Conservation (phyloP, 2,888 invertebrate species). For the Rhopalosiphum nymphaeae region DNA sequence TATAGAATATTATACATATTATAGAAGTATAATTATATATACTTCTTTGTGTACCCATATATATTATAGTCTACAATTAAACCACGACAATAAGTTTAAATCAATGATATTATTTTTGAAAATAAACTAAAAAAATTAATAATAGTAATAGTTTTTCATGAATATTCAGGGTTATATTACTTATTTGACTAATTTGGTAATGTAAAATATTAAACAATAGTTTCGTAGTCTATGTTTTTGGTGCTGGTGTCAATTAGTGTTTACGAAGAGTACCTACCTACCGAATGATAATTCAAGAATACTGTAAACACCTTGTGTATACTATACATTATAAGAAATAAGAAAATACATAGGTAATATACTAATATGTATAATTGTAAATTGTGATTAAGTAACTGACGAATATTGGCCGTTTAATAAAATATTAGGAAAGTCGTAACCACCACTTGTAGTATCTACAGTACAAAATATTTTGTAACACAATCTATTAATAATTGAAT, state of each 20-base stretch:
- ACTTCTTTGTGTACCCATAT: not conserved
- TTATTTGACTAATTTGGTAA: not conserved
- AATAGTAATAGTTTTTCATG: not conserved
- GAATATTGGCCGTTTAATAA: not conserved
- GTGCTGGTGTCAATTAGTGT: not conserved
- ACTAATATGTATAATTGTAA: not conserved
- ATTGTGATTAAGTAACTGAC: not conserved
- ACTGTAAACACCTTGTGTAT: not conserved
- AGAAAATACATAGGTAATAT: not conserved
- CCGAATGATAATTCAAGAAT: not conserved
- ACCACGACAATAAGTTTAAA: not conserved
- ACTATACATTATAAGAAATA: not conserved
- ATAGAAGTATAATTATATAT: not conserved
- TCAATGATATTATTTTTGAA: not conserved
- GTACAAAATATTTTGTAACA: not conserved
- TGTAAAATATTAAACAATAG: not conserved
- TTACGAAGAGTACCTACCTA: not conserved
- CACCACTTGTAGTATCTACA: not conserved
- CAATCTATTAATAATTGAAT: not conserved
- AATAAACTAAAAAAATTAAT: not conserved
- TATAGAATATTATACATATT: not conserved
- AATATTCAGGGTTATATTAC: not conserved
- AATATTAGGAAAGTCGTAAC: not conserved
- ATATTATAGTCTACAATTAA: not conserved
- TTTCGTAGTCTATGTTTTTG: not conserved